phyloP scores from a whole-genome alignment of 1,140 invertebrate species.

The Chionoecetes opilio region DNA sequence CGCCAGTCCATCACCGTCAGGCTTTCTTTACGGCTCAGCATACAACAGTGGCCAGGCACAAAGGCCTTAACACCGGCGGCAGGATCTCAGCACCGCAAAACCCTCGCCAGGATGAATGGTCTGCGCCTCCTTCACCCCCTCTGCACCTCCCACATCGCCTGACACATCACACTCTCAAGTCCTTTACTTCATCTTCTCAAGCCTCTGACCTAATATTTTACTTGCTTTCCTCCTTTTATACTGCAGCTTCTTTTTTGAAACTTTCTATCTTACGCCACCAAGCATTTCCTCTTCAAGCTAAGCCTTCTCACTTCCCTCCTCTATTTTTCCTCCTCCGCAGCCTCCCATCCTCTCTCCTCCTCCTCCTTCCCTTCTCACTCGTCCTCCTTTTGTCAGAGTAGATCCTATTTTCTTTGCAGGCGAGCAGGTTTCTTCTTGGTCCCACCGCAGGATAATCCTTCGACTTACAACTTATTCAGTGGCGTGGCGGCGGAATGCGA shows the following conservation, averaged over 20 bases:
- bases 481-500: slow-evolving; percentile 65
- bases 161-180: background rate
- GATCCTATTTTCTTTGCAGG: slow-evolving; percentile 61
- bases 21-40: slow-evolving; percentile 55
- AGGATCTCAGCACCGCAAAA: slow-evolving; percentile 50
- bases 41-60: slow-evolving; percentile 41
- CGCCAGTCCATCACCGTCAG: slow-evolving; percentile 40
- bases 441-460: slow-evolving; percentile 70
- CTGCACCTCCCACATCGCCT: background rate
- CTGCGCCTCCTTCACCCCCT: background rate
- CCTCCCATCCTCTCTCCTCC: background rate
- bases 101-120: background rate
- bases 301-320: background rate
- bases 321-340: background rate
- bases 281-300: background rate
- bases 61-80: slow-evolving; percentile 41
- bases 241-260: background rate
- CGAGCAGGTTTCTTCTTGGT: slow-evolving; percentile 46
- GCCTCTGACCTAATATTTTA: background rate
- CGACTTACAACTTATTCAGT: slow-evolving; percentile 75
- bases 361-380: background rate
- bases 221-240: background rate
- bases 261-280: background rate
- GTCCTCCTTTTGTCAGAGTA: slow-evolving; percentile 39
- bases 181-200: background rate